These are phyloP conservation scores for Auanema freiburgensis DNA, from an alignment of 2,888 invertebrate species.

Conservation along the genomic window DNA sequence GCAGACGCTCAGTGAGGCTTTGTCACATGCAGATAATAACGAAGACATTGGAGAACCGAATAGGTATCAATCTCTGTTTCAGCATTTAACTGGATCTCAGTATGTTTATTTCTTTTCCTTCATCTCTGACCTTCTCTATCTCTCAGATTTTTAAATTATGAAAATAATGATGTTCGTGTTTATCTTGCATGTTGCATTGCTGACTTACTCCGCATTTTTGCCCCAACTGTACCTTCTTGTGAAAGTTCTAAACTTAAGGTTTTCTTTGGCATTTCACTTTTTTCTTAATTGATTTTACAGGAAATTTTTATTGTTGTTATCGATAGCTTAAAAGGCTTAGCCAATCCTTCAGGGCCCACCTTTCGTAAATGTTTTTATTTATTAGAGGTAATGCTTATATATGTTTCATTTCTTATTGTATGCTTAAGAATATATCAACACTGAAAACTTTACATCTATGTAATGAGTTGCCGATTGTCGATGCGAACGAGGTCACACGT, in stretches of 20 bases:
- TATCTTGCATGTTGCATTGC: constrained; percentile 33
- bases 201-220: constrained; percentile 28
- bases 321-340: too few species aligned
- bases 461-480: constrained; percentile 8
- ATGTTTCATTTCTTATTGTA: not conserved
- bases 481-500: constrained; percentile 9
- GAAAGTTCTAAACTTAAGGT: constrained; percentile 22
- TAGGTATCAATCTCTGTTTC: constrained; percentile 6
- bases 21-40: constrained; percentile 9
- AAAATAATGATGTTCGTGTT: constrained; percentile 19
- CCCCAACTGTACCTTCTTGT: constrained; percentile 23
- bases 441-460: constrained; percentile 5
- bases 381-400: not conserved
- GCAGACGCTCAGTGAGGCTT: constrained; percentile 14
- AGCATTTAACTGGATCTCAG: constrained; percentile 7
- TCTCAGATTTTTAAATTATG: constrained; percentile 14
- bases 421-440: constrained; percentile 9
- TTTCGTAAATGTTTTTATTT: not conserved
- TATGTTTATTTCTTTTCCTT: constrained; percentile 3
- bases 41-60: constrained; percentile 1
- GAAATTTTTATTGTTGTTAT: too few species aligned
- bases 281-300: not conserved
- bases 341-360: too few species aligned
- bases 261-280: not conserved
- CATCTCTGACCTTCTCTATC: not conserved